Evolutionary conservation across 2,797 vertebrate species (phyloP).

Genomic region (Rhynchotus rufescens): DNA sequence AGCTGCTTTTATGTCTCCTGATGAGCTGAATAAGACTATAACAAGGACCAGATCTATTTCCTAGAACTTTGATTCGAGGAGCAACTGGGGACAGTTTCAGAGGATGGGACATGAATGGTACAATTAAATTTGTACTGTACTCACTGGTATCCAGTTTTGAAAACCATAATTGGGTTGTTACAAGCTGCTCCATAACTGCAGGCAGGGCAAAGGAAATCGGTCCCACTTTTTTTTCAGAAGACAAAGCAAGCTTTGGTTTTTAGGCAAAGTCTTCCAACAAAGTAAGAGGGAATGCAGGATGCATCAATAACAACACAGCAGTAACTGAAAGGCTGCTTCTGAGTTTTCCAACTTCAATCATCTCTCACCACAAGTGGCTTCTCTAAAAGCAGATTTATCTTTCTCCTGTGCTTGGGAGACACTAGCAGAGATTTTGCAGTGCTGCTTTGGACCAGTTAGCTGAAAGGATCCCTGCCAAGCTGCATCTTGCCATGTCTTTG

Average conservation of each 20-base stretch:
- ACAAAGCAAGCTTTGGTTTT: background rate
- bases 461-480: conserved; percentile 1
- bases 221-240: background rate
- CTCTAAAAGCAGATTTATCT: background rate
- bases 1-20: background rate
- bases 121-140: conserved; percentile 4
- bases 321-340: background rate
- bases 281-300: background rate
- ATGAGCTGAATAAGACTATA: background rate
- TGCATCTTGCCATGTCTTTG: background rate
- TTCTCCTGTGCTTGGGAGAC: background rate
- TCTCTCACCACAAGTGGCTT: background rate
- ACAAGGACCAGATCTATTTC: conserved; percentile 40
- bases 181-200: conserved; percentile 27
- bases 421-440: background rate
- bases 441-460: background rate
- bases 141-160: conserved; percentile 6
- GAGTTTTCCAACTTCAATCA: background rate
- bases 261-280: background rate
- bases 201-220: background rate
- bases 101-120: background rate
- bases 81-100: conserved; percentile 35
- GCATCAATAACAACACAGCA: background rate
- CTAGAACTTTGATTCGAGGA: conserved; percentile 1
- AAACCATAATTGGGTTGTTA: background rate